Evolutionary conservation across 2,113 vertebrate species (phyloP).

Genomic region (Gallinago paraguaiae): DNA sequence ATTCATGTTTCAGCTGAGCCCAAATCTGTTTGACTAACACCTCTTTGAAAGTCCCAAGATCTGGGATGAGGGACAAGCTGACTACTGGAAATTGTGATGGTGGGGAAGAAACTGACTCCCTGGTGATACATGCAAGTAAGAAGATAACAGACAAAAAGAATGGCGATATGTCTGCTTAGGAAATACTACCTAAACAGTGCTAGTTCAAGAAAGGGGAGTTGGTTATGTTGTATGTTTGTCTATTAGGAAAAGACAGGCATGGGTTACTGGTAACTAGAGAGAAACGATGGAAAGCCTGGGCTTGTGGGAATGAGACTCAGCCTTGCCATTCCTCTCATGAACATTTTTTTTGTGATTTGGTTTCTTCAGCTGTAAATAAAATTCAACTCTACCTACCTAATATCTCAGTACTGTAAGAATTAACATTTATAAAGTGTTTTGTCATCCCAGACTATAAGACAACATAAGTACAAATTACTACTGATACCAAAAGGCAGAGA

Average conservation of each 20-base stretch:
- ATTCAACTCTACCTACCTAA: neutral
- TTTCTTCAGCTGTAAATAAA: constrained; percentile 1
- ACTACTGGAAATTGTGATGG: neutral
- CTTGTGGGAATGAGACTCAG: neutral
- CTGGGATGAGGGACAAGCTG: neutral
- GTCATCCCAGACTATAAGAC: neutral
- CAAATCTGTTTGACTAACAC: neutral
- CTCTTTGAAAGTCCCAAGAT: neutral
- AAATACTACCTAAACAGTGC: neutral
- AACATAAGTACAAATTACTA: neutral
- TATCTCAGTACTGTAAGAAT: neutral
- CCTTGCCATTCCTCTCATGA: neutral
- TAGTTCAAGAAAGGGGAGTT: neutral
- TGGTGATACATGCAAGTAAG: neutral
- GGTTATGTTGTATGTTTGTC: neutral
- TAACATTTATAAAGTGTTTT: neutral
- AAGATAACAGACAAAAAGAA: neutral
- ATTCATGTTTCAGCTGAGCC: neutral
- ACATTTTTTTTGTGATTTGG: neutral
- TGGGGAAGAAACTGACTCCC: neutral
- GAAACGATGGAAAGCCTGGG: neutral
- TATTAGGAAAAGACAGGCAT: neutral
- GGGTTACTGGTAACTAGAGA: neutral
- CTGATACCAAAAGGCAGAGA: neutral
- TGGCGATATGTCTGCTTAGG: neutral